Evolutionary conservation across 2,113 vertebrate genomes (phyloP).

Genomic region (Ctenodactylus gundi): DNA sequence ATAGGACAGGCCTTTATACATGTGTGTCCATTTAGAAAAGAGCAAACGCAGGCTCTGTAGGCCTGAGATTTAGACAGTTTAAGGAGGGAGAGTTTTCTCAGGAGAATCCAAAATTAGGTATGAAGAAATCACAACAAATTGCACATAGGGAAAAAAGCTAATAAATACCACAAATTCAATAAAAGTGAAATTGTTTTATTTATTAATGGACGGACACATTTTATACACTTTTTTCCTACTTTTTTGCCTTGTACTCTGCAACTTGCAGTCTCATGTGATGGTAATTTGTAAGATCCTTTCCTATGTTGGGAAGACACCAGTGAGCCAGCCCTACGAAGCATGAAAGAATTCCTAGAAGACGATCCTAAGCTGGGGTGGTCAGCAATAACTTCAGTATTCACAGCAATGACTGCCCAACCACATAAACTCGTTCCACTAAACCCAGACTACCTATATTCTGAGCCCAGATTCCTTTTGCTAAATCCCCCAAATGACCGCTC

Average conservation of each 20-base stretch:
- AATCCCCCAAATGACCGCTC: neutral
- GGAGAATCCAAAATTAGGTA: neutral
- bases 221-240: neutral
- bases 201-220: neutral
- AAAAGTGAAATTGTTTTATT: conserved; percentile 3
- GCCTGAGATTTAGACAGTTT: neutral
- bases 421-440: neutral
- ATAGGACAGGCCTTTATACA: neutral
- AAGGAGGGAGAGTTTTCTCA: neutral
- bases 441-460: neutral
- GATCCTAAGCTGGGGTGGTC: neutral
- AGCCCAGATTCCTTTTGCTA: neutral
- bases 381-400: neutral
- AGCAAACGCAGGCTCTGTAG: neutral
- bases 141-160: neutral
- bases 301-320: neutral
- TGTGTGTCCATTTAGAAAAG: neutral
- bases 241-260: neutral
- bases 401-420: conserved; percentile 20
- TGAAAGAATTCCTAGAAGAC: neutral
- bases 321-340: neutral
- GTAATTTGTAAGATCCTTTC: neutral
- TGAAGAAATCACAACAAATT: conserved; percentile 15
- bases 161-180: neutral
- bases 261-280: neutral